These are phyloP conservation scores for Cephus runcator DNA, from an alignment of 2,888 invertebrate species.

Conservation along the genomic window DNA sequence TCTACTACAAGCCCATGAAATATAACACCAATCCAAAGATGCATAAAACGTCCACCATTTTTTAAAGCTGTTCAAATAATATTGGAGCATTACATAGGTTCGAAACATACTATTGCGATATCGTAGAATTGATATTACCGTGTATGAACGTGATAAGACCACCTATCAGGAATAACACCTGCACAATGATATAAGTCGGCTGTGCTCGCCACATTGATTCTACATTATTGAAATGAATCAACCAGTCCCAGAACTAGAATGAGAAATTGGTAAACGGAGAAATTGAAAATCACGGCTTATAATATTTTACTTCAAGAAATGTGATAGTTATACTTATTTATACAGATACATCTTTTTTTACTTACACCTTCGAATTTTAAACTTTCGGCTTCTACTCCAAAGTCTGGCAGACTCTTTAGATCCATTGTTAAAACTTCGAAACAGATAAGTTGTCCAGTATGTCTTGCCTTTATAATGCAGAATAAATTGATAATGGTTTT, in stretches of 20 bases:
- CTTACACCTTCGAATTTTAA: not conserved
- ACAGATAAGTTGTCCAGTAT: not conserved
- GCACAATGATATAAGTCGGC: conserved; percentile 75
- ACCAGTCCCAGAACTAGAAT: conserved; percentile 72
- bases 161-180: conserved; percentile 71
- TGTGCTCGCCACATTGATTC: conserved; percentile 72
- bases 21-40: conserved; percentile 79
- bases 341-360: not conserved
- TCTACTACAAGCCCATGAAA: conserved; percentile 80
- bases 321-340: not conserved
- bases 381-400: not conserved
- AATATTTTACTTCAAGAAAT: not conserved
- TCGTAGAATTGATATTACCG: conserved; percentile 66
- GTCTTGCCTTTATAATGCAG: not conserved
- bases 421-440: not conserved
- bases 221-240: conserved; percentile 70
- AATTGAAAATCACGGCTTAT: not conserved
- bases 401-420: not conserved
- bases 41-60: conserved; percentile 79
- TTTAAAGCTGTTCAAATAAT: conserved; percentile 68
- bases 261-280: conserved; percentile 9
- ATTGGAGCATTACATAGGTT: not conserved
- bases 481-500: not conserved
- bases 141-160: conserved; percentile 75
- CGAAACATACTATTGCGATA: not conserved